These are phyloP conservation scores for Pangasius mekongensis DNA, from an alignment of 2,797 vertebrate genomes.

Conservation along the genomic window DNA sequence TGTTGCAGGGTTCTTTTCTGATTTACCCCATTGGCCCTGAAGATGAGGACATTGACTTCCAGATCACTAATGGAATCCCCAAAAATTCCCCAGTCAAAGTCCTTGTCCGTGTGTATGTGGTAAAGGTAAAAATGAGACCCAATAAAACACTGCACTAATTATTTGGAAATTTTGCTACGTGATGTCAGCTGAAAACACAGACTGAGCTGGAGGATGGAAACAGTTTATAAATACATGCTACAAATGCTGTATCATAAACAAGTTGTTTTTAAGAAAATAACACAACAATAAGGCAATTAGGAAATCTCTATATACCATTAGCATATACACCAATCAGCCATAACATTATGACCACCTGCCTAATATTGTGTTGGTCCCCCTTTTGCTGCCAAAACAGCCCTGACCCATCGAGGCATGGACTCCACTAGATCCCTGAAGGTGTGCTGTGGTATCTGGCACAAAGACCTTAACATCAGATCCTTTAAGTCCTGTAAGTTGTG, in stretches of 20 bases:
- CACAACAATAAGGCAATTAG: background rate
- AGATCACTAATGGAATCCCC: constrained; percentile 83
- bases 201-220: background rate
- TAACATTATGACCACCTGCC: too few relatives aligned
- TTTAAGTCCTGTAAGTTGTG: too few relatives aligned
- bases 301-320: background rate
- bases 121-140: constrained; percentile 80
- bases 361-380: too few relatives aligned
- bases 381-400: too few relatives aligned
- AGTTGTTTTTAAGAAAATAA: background rate
- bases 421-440: too few relatives aligned
- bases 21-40: constrained; percentile 82
- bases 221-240: background rate
- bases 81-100: constrained; percentile 88
- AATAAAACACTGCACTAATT: background rate
- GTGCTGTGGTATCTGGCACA: too few relatives aligned
- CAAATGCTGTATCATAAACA: background rate
- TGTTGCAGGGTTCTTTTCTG: constrained; percentile 85
- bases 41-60: constrained; percentile 67
- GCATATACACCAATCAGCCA: too few relatives aligned
- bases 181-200: background rate
- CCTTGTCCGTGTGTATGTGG: constrained; percentile 85
- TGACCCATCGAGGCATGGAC: too few relatives aligned
- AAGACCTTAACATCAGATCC: too few relatives aligned
- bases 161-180: background rate